Base-by-base conservation (phyloP, 2,888 invertebrate genomes). In the Molanna angustata region DNA sequence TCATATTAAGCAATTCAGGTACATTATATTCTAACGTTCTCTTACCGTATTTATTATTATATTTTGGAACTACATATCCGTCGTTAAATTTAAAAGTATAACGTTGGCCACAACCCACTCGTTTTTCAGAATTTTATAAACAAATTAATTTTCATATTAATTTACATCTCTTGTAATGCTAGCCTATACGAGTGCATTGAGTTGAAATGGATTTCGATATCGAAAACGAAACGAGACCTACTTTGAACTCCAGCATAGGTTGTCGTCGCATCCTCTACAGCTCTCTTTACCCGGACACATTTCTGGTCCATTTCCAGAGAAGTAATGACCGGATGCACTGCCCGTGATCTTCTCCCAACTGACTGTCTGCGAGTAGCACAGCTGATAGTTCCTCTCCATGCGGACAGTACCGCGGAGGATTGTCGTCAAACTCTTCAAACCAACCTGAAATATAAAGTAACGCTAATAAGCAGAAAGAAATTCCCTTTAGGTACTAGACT, bases 321-420 rank as follows among this genome's bases (percentile, higher is more conserved):
- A 63, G n/a, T 70, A 67, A 21, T 71, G 72, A 0, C 73, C 64
- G 0, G 67, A 64, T 1, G n/a, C 20, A 2, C 61, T 64, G 0
- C 72, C 73, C 0, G 71, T 71, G 17, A 77, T 67, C 2, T 60
- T 54, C 18, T 66, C 63, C 76, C 76, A 76, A 40, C 72, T 66
- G 2, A 76, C 62, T 0, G 73, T 69, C 31, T 86, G 76, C 1
- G 86, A 75, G 66, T 84, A 89, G 67, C 96, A 96, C 1, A 95
- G 78, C 32, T 82, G 78, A 1, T 84, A 82, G 65, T 89, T 88
- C 53, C 82, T 83, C 65, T 85, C 85, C 37, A 97, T 80, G 18
- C 87, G 81, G 1, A 94, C 88, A 3, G 86, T 86, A 0, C 96
- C 96, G 50, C 87, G 78, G 57, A 86, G 83, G 57, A 97, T 90